These are phyloP conservation scores for Solen grandis DNA, from an alignment of 1,140 invertebrate genomes.

Conservation along the genomic window DNA sequence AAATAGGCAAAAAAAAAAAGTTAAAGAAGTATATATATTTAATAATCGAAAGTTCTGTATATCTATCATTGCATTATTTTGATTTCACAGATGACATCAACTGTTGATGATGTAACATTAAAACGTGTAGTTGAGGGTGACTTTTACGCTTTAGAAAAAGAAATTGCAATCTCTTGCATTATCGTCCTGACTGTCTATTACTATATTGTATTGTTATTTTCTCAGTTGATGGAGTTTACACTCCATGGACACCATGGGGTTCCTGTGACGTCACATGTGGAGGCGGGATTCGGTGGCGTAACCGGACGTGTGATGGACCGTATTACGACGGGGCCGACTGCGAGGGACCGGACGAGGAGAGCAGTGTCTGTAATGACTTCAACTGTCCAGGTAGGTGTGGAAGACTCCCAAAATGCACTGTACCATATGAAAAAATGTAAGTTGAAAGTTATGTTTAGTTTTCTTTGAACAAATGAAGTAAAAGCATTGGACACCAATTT, in stretches of 20 bases:
- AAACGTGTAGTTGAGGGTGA: too few relatives aligned
- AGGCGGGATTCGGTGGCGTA: constrained; percentile 68
- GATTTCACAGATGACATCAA: too few relatives aligned
- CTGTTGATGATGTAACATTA: too few relatives aligned
- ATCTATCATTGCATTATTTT: too few relatives aligned
- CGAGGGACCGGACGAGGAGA: constrained; percentile 61
- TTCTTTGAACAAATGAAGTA: not conserved
- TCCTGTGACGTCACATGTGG: constrained; percentile 71
- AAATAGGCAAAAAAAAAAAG: too few relatives aligned
- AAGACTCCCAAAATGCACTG: not conserved
- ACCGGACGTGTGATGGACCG: constrained; percentile 71
- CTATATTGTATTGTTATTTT: too few relatives aligned
- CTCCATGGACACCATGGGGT: constrained; percentile 71
- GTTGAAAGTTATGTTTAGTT: not conserved
- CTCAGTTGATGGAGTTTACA: constrained; percentile 72
- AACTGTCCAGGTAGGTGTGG: constrained; percentile 69
- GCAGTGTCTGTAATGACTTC: constrained; percentile 64
- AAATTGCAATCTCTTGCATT: too few relatives aligned
- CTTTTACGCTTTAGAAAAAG: too few relatives aligned
- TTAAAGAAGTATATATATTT: too few relatives aligned
- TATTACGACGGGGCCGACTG: constrained; percentile 69
- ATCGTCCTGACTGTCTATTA: too few relatives aligned
- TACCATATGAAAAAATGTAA: too few relatives aligned
- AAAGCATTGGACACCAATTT: not conserved
- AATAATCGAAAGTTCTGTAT: too few relatives aligned